Evolutionary conservation across 2,113 vertebrate genomes (phyloP), one percentile per base, ranked within the genome.

Genomic region (Bubo bubo): DNA sequence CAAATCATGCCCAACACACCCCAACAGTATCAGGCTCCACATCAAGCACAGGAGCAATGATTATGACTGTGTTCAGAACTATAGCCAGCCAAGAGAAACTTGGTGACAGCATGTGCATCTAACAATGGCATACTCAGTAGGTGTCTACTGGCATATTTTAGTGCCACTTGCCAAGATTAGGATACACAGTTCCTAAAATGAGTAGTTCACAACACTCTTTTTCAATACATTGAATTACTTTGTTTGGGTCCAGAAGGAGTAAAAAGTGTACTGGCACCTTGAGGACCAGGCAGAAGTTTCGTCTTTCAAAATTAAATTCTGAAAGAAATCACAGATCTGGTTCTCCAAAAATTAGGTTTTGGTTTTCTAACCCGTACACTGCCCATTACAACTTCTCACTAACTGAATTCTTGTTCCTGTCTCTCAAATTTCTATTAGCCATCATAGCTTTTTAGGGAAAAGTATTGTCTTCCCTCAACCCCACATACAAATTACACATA

Each of bases 61-160:
- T 24, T 39, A 50, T 12, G 39, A 62, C 49, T 80, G 19, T 7
- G 1, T 41, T 53, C 23, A 79, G 39, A 62, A 19, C 20, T 21
- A 15, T 4, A 5, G 24, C 12, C 70, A 90, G 41, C 14, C 39
- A 84, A 66, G 15, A 92, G 59, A 95, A 81, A 53, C 6, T 26
- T 41, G 21, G 2, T 41, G 11, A 60, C 7, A 8, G 10, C 2
- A 0, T 4, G 6, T 14, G 2, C 27, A 26, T 49, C 30, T 43
- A 67, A 77, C 20, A 81, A 41, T 1, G 3, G 45, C 34, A 53
- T 17, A 47, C 13, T 35, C 15, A 28, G 13, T 34, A 49, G 6
- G 12, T 70, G 12, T 49, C 70, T 87, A 28, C n/a, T 34, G 19
- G 47, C 6, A 18, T 79, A 59, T 34, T 70, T 68, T 74, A 22